Evolutionary conservation across 2,797 vertebrate species (phyloP), one percentile per base, ranked within the genome.

Genomic region (Sebastes paucispinis): DNA sequence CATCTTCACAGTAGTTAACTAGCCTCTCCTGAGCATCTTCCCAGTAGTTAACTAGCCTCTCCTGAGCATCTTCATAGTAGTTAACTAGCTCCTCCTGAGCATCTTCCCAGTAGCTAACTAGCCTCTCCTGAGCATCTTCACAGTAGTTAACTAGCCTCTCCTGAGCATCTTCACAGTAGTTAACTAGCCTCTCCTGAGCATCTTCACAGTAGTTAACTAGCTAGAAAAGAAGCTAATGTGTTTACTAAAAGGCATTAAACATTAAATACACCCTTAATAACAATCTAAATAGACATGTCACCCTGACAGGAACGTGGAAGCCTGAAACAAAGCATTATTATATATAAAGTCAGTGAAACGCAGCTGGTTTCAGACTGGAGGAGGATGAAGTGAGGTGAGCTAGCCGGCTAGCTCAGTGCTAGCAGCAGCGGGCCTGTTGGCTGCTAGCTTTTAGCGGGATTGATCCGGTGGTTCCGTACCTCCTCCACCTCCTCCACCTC

Each of bases 371-470:
- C 34, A 59, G n/a, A 29, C 55, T 31, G 24, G 2, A 36, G 10
- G 47, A 5, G 29, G 70, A 16, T 18, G 18, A 7, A 11, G 36
- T 32, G 57, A 3, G 1, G 14, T 0, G 14, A 74, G 90, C 84
- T 89, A 90, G 63, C 64, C 59, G 36, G 89, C 88, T 90, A 91
- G 70, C 36, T 52, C 80, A 77, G 77, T 80, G 34, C 27, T 13
- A 29, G 25, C 62, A 39, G 25, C 73, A 31, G 62, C 1, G 73
- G 86, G 82, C 90, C 84, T 29, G 69, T 66, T 47, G 31, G 31
- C 52, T 69, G 4, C 36, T 36, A 36, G 36, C 32, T 91, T 90
- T 85, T 31, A 27, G 87, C 87, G 87, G 88, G 83, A 88, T 64
- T 4, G 29, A 27, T 64, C 59, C 43, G 36, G 4, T 36, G 8